These are phyloP conservation scores for Drosophila mercatorum DNA, from an alignment of 2,888 invertebrate genomes.

Conservation along the genomic window DNA sequence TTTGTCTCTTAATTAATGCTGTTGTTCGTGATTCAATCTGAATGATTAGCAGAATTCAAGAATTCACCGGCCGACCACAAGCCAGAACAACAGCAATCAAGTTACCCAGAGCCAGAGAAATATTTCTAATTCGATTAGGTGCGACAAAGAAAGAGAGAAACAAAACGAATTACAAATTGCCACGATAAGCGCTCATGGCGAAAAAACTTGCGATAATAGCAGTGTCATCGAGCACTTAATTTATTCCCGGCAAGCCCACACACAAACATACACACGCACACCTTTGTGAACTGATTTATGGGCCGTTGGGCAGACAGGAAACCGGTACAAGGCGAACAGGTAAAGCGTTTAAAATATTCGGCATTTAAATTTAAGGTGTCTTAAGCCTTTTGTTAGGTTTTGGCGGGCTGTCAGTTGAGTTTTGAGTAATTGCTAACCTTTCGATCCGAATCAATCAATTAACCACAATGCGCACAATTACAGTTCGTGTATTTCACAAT, in stretches of 20 bases:
- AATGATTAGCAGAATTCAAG: conserved; percentile 18
- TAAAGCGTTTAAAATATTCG: conserved; percentile 9
- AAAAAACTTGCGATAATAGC: conserved; percentile 39
- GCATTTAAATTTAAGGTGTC: conserved; percentile 13
- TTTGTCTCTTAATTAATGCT: background rate
- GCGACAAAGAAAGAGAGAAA: background rate
- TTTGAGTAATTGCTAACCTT: conserved; percentile 21
- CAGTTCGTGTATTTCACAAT: conserved; percentile 26
- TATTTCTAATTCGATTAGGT: conserved; percentile 8
- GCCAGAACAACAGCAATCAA: background rate
- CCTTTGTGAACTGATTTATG: conserved; percentile 23
- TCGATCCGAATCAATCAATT: conserved; percentile 23
- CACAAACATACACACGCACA: background rate
- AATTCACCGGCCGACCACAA: background rate
- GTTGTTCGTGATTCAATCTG: conserved; percentile 14
- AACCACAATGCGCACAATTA: conserved; percentile 20
- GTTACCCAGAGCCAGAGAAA: background rate
- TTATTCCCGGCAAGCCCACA: conserved; percentile 19
- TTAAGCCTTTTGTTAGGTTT: conserved; percentile 5
- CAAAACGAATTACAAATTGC: conserved; percentile 23
- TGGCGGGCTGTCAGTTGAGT: conserved; percentile 8
- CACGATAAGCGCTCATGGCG: conserved; percentile 27
- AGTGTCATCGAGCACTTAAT: conserved; percentile 34
- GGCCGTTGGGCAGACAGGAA: background rate
- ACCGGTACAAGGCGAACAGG: background rate